phyloP scores from a whole-genome alignment of 1,140 invertebrate genomes.

The Musca domestica region DNA sequence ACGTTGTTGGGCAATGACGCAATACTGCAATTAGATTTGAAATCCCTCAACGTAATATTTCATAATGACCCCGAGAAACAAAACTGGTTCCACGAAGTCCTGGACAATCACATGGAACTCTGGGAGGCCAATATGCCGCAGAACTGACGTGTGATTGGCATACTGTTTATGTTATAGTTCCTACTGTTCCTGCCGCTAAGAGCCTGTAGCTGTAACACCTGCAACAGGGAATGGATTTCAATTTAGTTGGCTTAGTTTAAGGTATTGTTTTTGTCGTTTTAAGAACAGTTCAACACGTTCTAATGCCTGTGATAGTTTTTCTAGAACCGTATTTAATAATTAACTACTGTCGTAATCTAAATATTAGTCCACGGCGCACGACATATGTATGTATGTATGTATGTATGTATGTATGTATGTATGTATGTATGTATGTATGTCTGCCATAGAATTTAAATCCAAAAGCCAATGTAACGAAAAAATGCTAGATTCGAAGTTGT shows the following conservation, averaged over 20 bases:
- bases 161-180: not conserved
- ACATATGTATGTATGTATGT: not conserved
- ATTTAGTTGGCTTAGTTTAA: not conserved
- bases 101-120: slow-evolving; percentile 83
- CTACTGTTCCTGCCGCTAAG: not conserved
- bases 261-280: not conserved
- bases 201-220: not conserved
- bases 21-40: slow-evolving; percentile 74
- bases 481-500: not conserved
- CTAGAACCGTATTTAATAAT: not conserved
- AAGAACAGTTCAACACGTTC: slow-evolving; percentile 4
- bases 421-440: slow-evolving; percentile 12
- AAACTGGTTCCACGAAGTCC: slow-evolving; percentile 80
- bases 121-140: slow-evolving; percentile 76
- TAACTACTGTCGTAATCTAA: not conserved
- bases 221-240: not conserved
- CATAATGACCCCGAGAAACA: slow-evolving; percentile 69
- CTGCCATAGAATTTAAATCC: not conserved
- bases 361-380: not conserved
- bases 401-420: not conserved
- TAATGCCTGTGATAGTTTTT: slow-evolving; percentile 18
- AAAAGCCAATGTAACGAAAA: not conserved
- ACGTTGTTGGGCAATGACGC: slow-evolving; percentile 77
- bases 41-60: slow-evolving; percentile 72
- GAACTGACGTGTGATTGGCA: not conserved